Conservation (phyloP, 2,113 vertebrate species). For the Tragelaphus buxtoni region DNA sequence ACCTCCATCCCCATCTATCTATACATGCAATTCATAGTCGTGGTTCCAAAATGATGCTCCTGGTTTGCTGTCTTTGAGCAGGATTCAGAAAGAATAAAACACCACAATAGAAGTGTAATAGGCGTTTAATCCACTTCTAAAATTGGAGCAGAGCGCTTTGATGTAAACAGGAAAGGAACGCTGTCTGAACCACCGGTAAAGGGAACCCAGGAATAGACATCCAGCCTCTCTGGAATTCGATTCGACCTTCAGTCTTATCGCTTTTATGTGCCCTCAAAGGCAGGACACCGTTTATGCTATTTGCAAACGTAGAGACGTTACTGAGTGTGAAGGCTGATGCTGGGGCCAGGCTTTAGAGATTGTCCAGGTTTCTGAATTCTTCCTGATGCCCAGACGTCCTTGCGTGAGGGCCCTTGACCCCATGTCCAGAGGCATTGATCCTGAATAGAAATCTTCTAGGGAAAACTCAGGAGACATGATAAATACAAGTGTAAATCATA, state of each 20-base stretch:
- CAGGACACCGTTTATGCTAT: rapidly evolving
- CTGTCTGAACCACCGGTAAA: background rate
- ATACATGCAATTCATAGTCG: rapidly evolving
- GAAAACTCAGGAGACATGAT: background rate
- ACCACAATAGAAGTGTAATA: background rate
- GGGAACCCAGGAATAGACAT: background rate
- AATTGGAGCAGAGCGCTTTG: background rate
- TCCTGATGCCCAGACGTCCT: rapidly evolving
- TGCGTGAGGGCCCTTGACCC: rapidly evolving
- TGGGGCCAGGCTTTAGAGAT: background rate
- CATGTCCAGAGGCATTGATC: background rate
- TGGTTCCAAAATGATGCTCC: rapidly evolving
- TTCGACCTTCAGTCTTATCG: rapidly evolving
- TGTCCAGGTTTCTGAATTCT: rapidly evolving
- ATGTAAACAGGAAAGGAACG: background rate
- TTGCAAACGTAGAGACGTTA: too few relatives aligned
- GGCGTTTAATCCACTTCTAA: background rate
- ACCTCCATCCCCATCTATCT: background rate
- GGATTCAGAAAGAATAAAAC: background rate
- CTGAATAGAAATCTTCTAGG: background rate
- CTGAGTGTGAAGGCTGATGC: rapidly evolving
- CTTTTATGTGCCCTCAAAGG: background rate
- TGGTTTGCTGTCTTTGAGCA: background rate
- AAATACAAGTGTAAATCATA: slow-evolving; percentile 18
- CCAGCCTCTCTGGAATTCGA: rapidly evolving